Evolutionary conservation across 35 echinoderm and acorn worm genomes (phyloP).

Genomic region (Patiria miniata): DNA sequence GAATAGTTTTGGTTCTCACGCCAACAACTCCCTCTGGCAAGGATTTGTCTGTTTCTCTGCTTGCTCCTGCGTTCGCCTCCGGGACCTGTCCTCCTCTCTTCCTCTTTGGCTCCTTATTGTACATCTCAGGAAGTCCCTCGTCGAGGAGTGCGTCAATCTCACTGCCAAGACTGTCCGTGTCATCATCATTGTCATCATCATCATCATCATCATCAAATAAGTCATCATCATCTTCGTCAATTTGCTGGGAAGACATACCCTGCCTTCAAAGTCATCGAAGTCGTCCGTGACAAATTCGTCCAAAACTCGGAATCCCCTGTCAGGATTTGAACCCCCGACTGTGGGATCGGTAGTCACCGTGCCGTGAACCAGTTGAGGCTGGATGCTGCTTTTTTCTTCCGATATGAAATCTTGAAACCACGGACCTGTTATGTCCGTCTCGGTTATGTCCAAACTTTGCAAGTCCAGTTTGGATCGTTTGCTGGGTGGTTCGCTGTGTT

Average conservation of each 20-base stretch:
- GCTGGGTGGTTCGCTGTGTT: background rate
- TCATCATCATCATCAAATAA: background rate
- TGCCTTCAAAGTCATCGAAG: background rate
- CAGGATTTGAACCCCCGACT: background rate
- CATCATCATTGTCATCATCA: background rate
- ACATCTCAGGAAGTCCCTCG: conserved; percentile 43
- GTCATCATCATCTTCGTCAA: conserved; percentile 1
- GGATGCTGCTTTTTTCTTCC: background rate
- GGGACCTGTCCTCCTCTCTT: conserved; percentile 34
- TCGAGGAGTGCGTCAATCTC: conserved; percentile 77
- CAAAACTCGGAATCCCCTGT: background rate
- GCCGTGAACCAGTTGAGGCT: background rate
- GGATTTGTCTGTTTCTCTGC: background rate
- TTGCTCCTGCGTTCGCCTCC: background rate
- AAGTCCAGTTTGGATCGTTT: background rate
- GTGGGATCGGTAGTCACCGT: background rate
- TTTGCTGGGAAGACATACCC: background rate
- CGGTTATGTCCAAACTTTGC: background rate
- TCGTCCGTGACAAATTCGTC: conserved; percentile 2
- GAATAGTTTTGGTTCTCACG: conserved; percentile 59
- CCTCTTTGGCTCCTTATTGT: conserved; percentile 49
- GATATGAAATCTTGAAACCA: background rate
- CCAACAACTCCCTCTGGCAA: conserved; percentile 64
- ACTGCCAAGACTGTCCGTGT: background rate
- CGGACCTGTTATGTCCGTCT: background rate